phyloP scores from a whole-genome alignment of 2,113 vertebrate genomes.

The Otis tarda region DNA sequence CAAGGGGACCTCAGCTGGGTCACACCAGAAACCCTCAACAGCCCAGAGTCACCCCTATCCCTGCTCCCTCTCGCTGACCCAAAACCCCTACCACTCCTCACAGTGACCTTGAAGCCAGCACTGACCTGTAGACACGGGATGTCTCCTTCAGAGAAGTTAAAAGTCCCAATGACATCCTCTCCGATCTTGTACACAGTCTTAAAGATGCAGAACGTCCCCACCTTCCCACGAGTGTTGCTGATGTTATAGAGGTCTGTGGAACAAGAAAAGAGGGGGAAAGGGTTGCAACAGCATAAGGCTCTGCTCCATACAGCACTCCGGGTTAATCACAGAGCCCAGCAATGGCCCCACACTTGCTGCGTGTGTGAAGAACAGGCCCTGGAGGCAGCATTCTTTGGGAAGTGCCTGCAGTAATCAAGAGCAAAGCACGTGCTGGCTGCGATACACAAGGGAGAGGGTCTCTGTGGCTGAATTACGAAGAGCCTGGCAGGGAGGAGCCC shows the following conservation, averaged over 20 bases:
- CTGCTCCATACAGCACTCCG: background rate
- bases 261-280: background rate
- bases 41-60: background rate
- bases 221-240: conserved; percentile 91
- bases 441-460: background rate
- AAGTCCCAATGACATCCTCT: conserved; percentile 93
- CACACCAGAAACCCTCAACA: background rate
- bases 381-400: background rate
- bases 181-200: conserved; percentile 94
- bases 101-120: background rate
- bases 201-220: conserved; percentile 96
- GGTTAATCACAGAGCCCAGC: background rate
- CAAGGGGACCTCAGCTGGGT: background rate
- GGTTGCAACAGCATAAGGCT: background rate
- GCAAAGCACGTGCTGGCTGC: background rate
- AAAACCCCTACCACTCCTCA: background rate
- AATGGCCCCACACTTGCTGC: fast-evolving
- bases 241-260: conserved; percentile 92
- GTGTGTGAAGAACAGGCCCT: background rate
- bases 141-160: conserved; percentile 93
- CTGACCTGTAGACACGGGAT: conserved; percentile 94
- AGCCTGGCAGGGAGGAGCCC: background rate
- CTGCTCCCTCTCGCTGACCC: background rate
- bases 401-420: background rate
- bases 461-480: background rate